Evolutionary conservation across 1,140 invertebrate species (phyloP), one percentile per base, ranked within the genome.

Genomic region (Hylaeus anthracinus): DNA sequence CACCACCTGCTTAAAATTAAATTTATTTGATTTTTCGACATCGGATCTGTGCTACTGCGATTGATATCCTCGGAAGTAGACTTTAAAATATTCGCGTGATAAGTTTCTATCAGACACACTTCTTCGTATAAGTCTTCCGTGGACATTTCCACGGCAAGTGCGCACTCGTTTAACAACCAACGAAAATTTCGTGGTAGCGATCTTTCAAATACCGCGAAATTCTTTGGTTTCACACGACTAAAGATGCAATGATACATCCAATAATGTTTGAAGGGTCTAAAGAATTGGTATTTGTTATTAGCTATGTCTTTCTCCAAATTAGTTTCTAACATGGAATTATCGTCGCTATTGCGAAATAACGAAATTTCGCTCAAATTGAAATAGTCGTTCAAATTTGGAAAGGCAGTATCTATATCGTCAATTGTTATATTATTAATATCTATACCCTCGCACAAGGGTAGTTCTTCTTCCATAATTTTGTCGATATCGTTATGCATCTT

Each of bases 161-260:
- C 92, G 76, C 94, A 94, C 66, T 94, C 94, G 43, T 93, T 93
- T 5, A 95, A 80, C 3, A 95, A 80, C 94, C 94, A 95, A 39
- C 90, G 90, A 79, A 95, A 95, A 86, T 87, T 94, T 15, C 83
- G 58, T 2, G 94, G 93, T 14, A 95, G 90, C 12, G 91, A 82
- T 53, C 87, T 89, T 82, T 93, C 86, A 0, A 94, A 88, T 51
- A 92, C 56, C 51, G 91, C 82, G 43, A 93, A 93, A 76, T 90
- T 86, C 39, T 91, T 90, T 6, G 55, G 45, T n/a, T 88, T 89
- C 6, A 90, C 86, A 1, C 79, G 72, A 72, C 87, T 88, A 58
- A 91, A 89, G 41, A 85, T 85, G 61, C 89, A 89, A 5, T 91
- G 87, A 41, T 90, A 90, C 82, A 92, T 90, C 92, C 91, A 93